A percentile compares a stretch with the other conserved stretches of the same genome.
phyloP scores from a whole-genome alignment of 2,888 invertebrate species.

The Elysia crispata region DNA sequence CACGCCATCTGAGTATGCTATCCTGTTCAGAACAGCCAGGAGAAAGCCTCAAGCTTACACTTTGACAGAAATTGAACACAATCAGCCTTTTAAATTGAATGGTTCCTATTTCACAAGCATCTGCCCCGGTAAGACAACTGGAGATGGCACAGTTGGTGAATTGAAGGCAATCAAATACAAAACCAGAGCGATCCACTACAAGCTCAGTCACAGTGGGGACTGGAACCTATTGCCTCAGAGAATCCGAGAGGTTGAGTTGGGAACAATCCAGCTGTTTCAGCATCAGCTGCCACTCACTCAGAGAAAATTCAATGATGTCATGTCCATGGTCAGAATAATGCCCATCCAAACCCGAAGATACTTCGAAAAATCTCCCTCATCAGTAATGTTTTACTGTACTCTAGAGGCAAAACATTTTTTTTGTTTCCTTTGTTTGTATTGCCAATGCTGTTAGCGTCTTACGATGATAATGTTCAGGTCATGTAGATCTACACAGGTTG shows the following conservation, averaged over 20 bases:
- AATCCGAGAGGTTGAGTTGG: neutral
- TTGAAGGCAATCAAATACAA: neutral
- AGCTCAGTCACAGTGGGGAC: neutral
- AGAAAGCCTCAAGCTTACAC: neutral
- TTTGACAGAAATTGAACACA: neutral
- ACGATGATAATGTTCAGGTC: too few species aligned
- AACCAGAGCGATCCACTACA: neutral
- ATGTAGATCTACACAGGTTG: too few species aligned
- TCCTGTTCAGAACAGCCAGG: neutral
- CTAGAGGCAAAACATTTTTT: neutral
- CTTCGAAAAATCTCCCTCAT: neutral
- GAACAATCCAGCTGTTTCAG: neutral
- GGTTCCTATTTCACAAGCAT: neutral
- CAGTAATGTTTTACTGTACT: too few species aligned
- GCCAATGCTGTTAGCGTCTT: too few species aligned
- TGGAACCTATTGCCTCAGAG: constrained; percentile 1
- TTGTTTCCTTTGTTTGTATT: too few species aligned
- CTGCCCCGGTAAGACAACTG: neutral
- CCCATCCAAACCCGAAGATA: neutral
- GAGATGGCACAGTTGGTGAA: neutral
- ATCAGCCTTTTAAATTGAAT: neutral
- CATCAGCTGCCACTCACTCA: neutral
- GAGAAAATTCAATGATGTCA: neutral
- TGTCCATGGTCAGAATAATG: constrained; percentile 7
- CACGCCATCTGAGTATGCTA: neutral